These are phyloP conservation scores for Apamea sordens DNA, from an alignment of 2,888 invertebrate species.

Conservation along the genomic window DNA sequence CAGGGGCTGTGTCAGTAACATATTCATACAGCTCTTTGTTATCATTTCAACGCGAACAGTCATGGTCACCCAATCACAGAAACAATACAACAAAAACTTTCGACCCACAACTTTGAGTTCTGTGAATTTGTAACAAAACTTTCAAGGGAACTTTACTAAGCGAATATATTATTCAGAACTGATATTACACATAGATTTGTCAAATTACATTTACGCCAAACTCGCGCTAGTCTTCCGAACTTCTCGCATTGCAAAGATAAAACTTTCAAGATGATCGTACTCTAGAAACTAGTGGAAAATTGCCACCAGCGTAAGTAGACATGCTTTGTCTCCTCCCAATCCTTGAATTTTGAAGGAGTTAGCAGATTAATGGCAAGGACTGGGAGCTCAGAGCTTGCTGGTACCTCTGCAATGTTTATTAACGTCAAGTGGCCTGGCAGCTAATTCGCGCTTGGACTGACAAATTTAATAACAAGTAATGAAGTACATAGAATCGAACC, in stretches of 20 bases:
- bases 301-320: conserved; percentile 68
- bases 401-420: conserved; percentile 77
- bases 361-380: conserved; percentile 57
- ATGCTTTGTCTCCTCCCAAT: conserved; percentile 47
- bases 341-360: conserved; percentile 51
- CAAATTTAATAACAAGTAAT: conserved; percentile 84
- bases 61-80: conserved; percentile 48
- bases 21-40: conserved; percentile 43
- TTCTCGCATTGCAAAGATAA: conserved; percentile 73
- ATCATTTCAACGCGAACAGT: conserved; percentile 31
- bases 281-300: conserved; percentile 75
- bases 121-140: conserved; percentile 57
- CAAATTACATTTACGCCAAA: conserved; percentile 63
- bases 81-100: conserved; percentile 59
- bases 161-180: conserved; percentile 59
- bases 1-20: conserved; percentile 22
- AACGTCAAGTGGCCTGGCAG: conserved; percentile 79
- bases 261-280: conserved; percentile 79
- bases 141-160: conserved; percentile 39
- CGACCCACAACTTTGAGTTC: conserved; percentile 54
- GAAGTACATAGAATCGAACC: conserved; percentile 71
- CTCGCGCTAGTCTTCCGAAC: conserved; percentile 59
- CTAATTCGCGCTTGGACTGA: conserved; percentile 82
- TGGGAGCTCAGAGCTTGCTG: conserved; percentile 68
- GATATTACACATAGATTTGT: conserved; percentile 62